A percentile compares a stretch with the other conserved stretches of the same genome.
phyloP scores from a whole-genome alignment of 2,888 invertebrate genomes.

The Podabrus alpinus region DNA sequence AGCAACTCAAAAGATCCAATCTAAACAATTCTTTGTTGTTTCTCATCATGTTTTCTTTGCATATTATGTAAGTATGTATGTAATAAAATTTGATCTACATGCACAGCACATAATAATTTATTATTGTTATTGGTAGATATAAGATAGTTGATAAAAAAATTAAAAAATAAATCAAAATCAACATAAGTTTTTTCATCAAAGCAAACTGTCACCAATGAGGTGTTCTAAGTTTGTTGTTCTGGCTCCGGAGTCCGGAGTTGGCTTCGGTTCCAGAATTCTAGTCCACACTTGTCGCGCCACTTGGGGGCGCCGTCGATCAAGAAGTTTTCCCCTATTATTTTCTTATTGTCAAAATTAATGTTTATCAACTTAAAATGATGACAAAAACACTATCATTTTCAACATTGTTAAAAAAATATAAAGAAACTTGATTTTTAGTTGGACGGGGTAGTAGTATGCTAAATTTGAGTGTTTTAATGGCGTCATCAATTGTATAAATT shows the following conservation, averaged over 20 bases:
- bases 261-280: conserved; percentile 45
- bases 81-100: too few relatives aligned
- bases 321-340: conserved; percentile 5
- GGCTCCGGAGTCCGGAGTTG: conserved; percentile 36
- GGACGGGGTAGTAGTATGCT: neutral
- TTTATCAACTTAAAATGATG: conserved; percentile 2
- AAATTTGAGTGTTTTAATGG: neutral
- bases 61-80: neutral
- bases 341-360: conserved; percentile 5
- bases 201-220: neutral
- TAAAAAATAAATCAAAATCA: neutral
- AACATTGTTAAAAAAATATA: neutral
- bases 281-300: conserved; percentile 48
- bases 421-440: neutral
- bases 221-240: conserved; percentile 26
- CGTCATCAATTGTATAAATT: conserved; percentile 6
- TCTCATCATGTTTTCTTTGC: neutral
- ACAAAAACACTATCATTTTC: neutral
- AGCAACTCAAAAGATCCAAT: neutral
- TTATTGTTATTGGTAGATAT: too few relatives aligned
- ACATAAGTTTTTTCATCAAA: neutral
- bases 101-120: too few relatives aligned
- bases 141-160: too few relatives aligned
- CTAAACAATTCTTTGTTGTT: neutral
- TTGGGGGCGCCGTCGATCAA: conserved; percentile 40